phyloP scores from a whole-genome alignment of 2,113 vertebrate genomes.

The Gadus macrocephalus region DNA sequence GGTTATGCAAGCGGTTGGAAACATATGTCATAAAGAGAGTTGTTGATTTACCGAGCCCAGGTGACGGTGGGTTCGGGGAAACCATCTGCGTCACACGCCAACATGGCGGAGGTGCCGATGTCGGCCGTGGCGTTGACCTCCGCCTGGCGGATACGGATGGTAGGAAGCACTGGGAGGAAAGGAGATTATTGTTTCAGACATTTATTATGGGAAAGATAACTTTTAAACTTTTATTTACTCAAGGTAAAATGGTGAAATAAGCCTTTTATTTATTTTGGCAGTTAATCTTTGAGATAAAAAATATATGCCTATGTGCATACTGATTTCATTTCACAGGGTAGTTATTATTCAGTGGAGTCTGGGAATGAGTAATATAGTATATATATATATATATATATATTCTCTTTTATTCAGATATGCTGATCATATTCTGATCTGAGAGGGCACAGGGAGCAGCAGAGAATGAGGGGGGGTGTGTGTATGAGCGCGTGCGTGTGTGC shows the following conservation, averaged over 20 bases:
- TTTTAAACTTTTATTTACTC: no score
- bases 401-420: neutral
- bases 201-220: no score
- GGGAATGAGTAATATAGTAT: no score
- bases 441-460: neutral
- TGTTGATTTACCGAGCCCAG: constrained; percentile 84
- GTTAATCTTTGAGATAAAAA: neutral
- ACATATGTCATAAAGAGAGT: no score
- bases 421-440: neutral
- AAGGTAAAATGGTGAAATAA: neutral
- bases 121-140: constrained; percentile 92
- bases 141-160: constrained; percentile 81
- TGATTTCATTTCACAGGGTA: neutral
- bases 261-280: no score
- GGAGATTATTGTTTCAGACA: no score
- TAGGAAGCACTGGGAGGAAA: constrained; percentile 81
- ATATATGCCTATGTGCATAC: neutral
- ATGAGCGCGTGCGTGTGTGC: neutral
- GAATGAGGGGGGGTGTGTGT: neutral
- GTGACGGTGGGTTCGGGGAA: constrained; percentile 91
- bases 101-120: constrained; percentile 75
- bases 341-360: no score
- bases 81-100: constrained; percentile 92
- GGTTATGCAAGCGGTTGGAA: no score
- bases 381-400: no score